phyloP scores from a whole-genome alignment of 1,140 invertebrate species.

The Pseudomyrmex sp. region DNA sequence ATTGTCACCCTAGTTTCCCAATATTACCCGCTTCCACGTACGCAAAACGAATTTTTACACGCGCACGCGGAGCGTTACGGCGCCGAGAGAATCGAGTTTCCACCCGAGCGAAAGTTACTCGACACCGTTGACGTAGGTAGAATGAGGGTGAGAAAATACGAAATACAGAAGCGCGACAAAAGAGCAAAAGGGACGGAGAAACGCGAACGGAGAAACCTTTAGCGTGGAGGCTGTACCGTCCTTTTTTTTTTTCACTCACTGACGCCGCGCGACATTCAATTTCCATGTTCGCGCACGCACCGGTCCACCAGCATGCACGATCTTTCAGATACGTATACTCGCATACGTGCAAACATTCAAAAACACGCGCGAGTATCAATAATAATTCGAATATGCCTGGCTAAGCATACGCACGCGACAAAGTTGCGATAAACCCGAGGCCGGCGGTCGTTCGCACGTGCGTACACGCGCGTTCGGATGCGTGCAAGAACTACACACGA shows the following conservation, averaged over 20 bases:
- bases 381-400: conserved; percentile 53
- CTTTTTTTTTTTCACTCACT: conserved; percentile 58
- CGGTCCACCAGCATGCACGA: not conserved
- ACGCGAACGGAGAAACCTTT: conserved; percentile 53
- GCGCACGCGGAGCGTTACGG: conserved; percentile 14
- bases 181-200: conserved; percentile 21
- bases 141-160: conserved; percentile 1
- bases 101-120: conserved; percentile 65
- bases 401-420: conserved; percentile 34
- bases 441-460: conserved; percentile 6
- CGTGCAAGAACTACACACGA: conserved; percentile 1
- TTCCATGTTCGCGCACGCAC: conserved; percentile 55
- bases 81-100: conserved; percentile 63
- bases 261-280: conserved; percentile 65
- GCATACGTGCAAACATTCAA: conserved; percentile 32
- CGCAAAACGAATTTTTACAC: conserved; percentile 54
- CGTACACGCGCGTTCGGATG: not conserved
- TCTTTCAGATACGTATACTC: conserved; percentile 25
- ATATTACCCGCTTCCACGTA: conserved; percentile 17
- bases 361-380: conserved; percentile 54
- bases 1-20: conserved; percentile 25
- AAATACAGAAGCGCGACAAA: conserved; percentile 16
- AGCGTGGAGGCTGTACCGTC: not conserved
- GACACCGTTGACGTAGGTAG: conserved; percentile 46
- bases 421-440: conserved; percentile 54